Conservation (phyloP, 2,888 invertebrate species). For the Hyppa rectilinea region DNA sequence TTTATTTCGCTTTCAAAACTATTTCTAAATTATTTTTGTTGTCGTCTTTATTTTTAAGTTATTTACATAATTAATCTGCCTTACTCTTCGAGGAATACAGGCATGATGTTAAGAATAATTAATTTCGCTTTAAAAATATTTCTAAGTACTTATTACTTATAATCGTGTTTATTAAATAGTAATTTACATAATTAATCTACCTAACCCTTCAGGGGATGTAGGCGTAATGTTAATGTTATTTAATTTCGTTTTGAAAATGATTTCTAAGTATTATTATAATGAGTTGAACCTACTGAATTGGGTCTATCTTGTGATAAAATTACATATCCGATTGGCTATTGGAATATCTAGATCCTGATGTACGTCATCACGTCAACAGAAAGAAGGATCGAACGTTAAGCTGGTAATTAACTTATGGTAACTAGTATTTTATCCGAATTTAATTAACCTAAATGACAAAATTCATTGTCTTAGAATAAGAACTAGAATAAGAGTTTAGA, state of each 20-base stretch:
- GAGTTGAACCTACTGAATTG: conserved; percentile 34
- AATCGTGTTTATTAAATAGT: too few relatives aligned
- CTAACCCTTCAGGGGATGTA: too few relatives aligned
- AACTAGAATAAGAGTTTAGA: conserved; percentile 13
- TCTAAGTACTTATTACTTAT: too few relatives aligned
- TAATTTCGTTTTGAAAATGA: conserved; percentile 14
- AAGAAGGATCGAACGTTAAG: conserved; percentile 20
- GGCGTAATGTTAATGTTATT: too few relatives aligned
- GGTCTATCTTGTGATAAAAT: conserved; percentile 67
- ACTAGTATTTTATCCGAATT: conserved; percentile 58
- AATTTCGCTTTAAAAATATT: too few relatives aligned
- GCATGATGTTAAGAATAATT: too few relatives aligned
- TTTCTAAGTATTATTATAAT: conserved; percentile 20
- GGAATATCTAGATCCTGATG: conserved; percentile 36
- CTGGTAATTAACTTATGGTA: conserved; percentile 32
- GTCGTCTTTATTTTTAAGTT: too few relatives aligned
- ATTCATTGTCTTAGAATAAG: conserved; percentile 44
- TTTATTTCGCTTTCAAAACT: too few relatives aligned
- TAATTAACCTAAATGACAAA: conserved; percentile 40
- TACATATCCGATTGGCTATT: conserved; percentile 69
- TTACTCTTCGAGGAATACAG: too few relatives aligned
- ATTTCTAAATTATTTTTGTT: too few relatives aligned
- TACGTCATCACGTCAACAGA: conserved; percentile 8
- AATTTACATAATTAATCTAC: too few relatives aligned
- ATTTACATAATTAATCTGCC: too few relatives aligned